phyloP scores from a whole-genome alignment of 2,888 invertebrate genomes.

The Drosophila setosimentum region DNA sequence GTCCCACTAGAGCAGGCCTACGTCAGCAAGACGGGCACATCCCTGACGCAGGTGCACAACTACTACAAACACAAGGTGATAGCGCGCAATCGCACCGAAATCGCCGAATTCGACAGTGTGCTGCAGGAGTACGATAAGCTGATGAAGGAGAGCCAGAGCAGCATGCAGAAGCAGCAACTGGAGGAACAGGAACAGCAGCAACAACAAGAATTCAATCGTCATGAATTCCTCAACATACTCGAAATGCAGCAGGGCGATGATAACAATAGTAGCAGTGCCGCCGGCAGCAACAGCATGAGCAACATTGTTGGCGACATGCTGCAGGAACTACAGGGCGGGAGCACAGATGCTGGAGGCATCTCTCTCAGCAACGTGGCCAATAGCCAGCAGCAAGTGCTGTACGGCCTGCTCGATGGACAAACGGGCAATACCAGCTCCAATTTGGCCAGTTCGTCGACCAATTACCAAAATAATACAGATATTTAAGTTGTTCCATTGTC shows the following conservation, averaged over 20 bases:
- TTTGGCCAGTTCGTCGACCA: slow-evolving; percentile 33
- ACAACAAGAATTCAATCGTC: slow-evolving; percentile 78
- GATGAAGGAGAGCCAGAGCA: slow-evolving; percentile 84
- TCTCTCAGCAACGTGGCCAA: slow-evolving; percentile 42
- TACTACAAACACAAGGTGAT: slow-evolving; percentile 84
- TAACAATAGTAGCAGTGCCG: slow-evolving; percentile 55
- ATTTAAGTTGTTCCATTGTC: slow-evolving; percentile 5
- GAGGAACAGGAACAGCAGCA: slow-evolving; percentile 51
- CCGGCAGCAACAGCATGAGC: slow-evolving; percentile 63
- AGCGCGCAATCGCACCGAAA: slow-evolving; percentile 81
- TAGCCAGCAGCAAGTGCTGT: slow-evolving; percentile 52
- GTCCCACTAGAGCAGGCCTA: slow-evolving; percentile 82
- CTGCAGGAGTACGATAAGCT: slow-evolving; percentile 84
- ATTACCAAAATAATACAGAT: slow-evolving; percentile 51
- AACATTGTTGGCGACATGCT: slow-evolving; percentile 65
- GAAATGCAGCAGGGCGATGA: slow-evolving; percentile 72
- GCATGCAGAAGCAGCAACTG: slow-evolving; percentile 79
- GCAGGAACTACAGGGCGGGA: slow-evolving; percentile 66
- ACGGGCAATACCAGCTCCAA: slow-evolving; percentile 44
- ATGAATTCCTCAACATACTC: slow-evolving; percentile 82
- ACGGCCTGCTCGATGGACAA: slow-evolving; percentile 64
- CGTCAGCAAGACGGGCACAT: slow-evolving; percentile 78
- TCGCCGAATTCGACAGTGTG: slow-evolving; percentile 82
- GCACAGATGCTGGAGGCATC: slow-evolving; percentile 49
- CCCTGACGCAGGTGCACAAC: slow-evolving; percentile 83